Base-by-base conservation (phyloP, 2,113 vertebrate genomes). In the Corythornis cristatus region DNA sequence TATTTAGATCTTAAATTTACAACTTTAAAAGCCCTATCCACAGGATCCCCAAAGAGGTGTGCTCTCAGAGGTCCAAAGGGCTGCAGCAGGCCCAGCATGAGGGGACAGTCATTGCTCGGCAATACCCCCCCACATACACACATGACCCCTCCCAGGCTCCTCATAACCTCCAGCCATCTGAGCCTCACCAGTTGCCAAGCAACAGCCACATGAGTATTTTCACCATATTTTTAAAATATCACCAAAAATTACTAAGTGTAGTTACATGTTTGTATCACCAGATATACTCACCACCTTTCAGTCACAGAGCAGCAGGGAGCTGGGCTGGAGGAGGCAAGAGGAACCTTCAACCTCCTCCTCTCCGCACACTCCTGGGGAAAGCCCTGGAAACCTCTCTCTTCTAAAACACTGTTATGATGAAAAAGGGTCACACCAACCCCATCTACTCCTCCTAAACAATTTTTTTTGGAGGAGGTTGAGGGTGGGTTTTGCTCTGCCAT, bases 121-220 rank as follows among this genome's bases (percentile, higher is more conserved):
- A 83, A 89, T 64, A 20, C 11, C 56, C 46, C 7, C 15, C 8
- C 31, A 42, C 20, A 31, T 10, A 29, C 35, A 5, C 45, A n/a
- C 16, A 29, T 5, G 53, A 14, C 15, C 56, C 51, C 15, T 42
- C 66, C 42, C 35, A 61, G 20, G 20, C 78, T 25, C 54, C 43
- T 68, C 58, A 65, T 60, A 17, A 57, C 64, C 83, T 95, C 94
- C 83, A 91, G 94, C 94, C 83, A 91, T 66, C 80, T 62, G 64
- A 90, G 90, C 72, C 84, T 91, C 56, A 67, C 73, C 82, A 57
- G 94, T 90, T 95, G 83, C 95, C 93, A 95, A 62, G 96, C 94
- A 97, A 95, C 88, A 72, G 61, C 51, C 71, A 64, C 25, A 22
- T 1, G 10, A 23, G 12, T 56, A 31, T 86, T 93, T 79, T 33